A percentile compares a stretch with the other conserved stretches of the same genome.
Evolutionary conservation across 2,113 vertebrate genomes (phyloP).

Genomic region (Sylvietta virens): DNA sequence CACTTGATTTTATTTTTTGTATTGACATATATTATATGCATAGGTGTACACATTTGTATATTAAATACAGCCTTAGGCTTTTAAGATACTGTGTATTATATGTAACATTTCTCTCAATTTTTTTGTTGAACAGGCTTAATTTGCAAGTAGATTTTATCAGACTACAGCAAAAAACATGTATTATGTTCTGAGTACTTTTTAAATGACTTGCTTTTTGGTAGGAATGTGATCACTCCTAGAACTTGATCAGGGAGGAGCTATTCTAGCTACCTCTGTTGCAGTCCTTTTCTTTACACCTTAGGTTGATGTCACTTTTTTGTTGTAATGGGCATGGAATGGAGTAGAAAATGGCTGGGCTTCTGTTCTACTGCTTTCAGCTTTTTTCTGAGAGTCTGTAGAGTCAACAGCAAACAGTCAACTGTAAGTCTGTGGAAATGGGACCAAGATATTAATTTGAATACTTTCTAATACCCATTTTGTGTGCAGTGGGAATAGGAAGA

Average conservation of each 20-base stretch:
- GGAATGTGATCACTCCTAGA: neutral
- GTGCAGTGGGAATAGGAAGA: neutral
- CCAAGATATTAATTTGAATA: neutral
- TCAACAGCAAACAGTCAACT: neutral
- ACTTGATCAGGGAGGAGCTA: neutral
- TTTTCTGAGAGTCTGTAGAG: neutral
- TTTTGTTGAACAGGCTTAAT: neutral
- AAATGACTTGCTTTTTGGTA: neutral
- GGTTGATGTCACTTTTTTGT: neutral
- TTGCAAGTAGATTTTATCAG: neutral
- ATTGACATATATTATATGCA: neutral
- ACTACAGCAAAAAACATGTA: neutral
- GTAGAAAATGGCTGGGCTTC: neutral
- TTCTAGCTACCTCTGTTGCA: neutral
- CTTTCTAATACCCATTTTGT: neutral
- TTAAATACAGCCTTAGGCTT: neutral
- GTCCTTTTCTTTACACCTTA: neutral
- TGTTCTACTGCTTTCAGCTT: neutral
- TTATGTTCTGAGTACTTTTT: neutral
- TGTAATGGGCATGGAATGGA: neutral
- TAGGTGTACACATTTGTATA: accelerated
- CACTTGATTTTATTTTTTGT: neutral
- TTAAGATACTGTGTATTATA: neutral
- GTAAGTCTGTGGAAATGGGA: neutral
- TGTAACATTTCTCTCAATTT: neutral